Evolutionary conservation across 2,888 invertebrate genomes (phyloP), one percentile per base, ranked within the genome.

Genomic region (Agriopis leucophaearia): DNA sequence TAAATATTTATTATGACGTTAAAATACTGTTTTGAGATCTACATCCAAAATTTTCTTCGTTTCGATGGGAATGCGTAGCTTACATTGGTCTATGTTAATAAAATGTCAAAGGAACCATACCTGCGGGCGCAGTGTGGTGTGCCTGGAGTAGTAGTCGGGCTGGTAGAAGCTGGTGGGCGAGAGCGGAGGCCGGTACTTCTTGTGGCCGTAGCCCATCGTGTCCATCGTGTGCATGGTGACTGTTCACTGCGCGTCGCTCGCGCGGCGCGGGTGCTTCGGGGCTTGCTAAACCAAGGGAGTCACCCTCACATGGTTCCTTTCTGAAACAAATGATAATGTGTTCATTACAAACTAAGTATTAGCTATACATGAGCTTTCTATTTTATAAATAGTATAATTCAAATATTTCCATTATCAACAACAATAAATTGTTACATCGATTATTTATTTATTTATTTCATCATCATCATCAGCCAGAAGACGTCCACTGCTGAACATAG

Each of bases 181-280:
- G 74, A 95, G 84, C 68, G 95, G 94, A 71, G 95, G 95, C 84
- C 95, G 94, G 85, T 95, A 95, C 84, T 96, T 96, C 88, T 94
- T 94, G 87, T 95, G 95, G 82, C 95, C 93, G 81, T 94, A 95
- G 84, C 95, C 95, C 94, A 95, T 94, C 52, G 95, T 95, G 83
- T 95, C 95, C 95, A 95, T 95, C 42, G 94, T 94, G 73, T 93
- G 92, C 94, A 94, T 94, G 71, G 72, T 84, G 77, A 64, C 27
- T 10, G 48, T 18, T 18, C 12, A 18, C 18, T 48, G 48, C 40
- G 6, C 15, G 45, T n/a, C 60, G 10, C 60, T 50, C 38, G 48
- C n/a, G 57, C 45, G 15, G 27, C 27, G 27, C 27, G 27, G 27
- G 16, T 12, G 51, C 51, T 63, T 54, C 69, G 71, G 74, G 40